A percentile compares a stretch with the other conserved stretches of the same genome.
Conservation (phyloP, 1,140 invertebrate species). For the Paramacrobiotus metropolitanus region DNA sequence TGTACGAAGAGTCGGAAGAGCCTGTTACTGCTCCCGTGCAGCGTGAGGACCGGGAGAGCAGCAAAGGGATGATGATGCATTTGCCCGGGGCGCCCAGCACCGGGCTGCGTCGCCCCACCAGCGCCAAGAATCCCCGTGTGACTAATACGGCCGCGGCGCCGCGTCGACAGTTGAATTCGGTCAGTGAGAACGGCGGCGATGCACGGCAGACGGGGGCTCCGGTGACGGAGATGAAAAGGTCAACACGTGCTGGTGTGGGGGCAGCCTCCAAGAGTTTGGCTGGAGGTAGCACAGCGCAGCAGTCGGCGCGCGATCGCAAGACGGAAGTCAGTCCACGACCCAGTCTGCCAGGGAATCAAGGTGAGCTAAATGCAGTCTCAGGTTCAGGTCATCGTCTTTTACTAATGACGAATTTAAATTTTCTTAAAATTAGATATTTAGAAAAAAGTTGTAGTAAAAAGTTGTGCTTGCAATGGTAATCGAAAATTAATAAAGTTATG, state of each 20-base stretch:
- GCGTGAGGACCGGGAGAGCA: background rate
- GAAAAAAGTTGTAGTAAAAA: too few relatives aligned
- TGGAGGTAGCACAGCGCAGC: background rate
- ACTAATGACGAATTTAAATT: too few relatives aligned
- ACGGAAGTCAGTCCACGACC: background rate
- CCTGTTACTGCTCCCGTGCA: background rate
- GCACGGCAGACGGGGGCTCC: background rate
- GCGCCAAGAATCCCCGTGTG: background rate
- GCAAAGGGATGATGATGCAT: too few relatives aligned
- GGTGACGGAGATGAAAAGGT: too few relatives aligned
- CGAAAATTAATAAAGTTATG: too few relatives aligned
- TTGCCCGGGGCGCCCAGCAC: too few relatives aligned
- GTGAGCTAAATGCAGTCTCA: too few relatives aligned
- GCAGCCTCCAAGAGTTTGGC: background rate
- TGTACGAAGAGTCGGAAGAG: background rate
- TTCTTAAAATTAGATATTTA: too few relatives aligned
- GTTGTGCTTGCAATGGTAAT: too few relatives aligned
- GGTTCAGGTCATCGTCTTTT: too few relatives aligned
- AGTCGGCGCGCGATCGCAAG: background rate
- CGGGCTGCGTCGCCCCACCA: background rate
- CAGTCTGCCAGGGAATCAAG: background rate
- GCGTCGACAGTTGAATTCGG: too few relatives aligned
- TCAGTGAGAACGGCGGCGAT: too few relatives aligned
- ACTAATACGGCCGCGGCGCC: background rate
- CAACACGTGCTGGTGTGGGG: background rate